Base-by-base conservation (phyloP, 2,888 invertebrate species). In the Gastrophysa polygoni region DNA sequence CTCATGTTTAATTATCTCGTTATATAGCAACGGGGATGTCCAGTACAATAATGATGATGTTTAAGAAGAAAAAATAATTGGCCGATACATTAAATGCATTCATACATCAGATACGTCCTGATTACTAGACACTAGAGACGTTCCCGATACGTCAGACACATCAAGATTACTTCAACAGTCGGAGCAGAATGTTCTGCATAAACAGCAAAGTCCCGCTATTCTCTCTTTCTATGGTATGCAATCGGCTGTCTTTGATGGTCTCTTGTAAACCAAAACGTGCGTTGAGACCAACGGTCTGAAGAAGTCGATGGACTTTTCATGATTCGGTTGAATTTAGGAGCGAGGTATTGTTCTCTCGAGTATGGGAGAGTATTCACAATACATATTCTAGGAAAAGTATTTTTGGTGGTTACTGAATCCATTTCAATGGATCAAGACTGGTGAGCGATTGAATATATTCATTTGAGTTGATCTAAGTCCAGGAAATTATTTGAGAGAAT, bases 191-290 rank as follows among this genome's bases (percentile, higher is more conserved):
- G 11, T 38, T 44, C 6, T 18, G 18, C 55, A 43, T 55, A 60
- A 56, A 17, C 32, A 44, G 38, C 46, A 62, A 64, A 68, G 65
- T 69, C 64, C 69, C 68, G 68, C 68, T 66, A 69, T 66, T 69
- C 34, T 47, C 51, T 48, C 55, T 38, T 60, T 55, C 55, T 55
- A 49, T 24, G 48, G 56, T 47, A 56, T 47, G 56, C 47, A 44
- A 18, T 47, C 34, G 20, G 32, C 46, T 57, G 59, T 38, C 61
- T 63, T 57, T 60, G 55, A 55, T 55, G 21, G 54, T 60, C 49
- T 55, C 60, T 55, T 44, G 60, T 28, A 51, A 54, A 50, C 54
- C 54, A 52, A 58, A 62, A 55, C 61, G 63, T 66, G 68, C 61
- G 55, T 60, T 32, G 38, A 11, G 38, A 4, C 32, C 32, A 32